Evolutionary conservation across 2,113 vertebrate genomes (phyloP), one percentile per base, ranked within the genome.

Genomic region (Takifugu flavidus): DNA sequence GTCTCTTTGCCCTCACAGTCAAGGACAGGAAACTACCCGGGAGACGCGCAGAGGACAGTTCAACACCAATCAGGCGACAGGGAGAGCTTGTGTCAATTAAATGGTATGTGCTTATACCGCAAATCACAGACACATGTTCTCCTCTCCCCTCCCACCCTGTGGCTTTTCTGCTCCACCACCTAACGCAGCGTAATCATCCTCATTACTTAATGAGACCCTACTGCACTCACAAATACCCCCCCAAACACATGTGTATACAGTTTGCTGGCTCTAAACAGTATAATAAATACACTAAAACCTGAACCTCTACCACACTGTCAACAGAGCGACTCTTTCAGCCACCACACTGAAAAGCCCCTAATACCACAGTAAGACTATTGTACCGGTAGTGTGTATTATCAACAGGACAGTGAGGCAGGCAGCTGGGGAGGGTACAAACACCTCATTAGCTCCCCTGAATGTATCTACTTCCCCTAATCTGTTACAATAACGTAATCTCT

Each of bases 401-500:
- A 83, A 83, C 87, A 84, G 84, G 87, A 89, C 82, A 80, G 84
- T 86, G 81, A 86, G 72, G 65, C 72, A 69, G 78, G 82, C 79
- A 83, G 75, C 72, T 83, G 79, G 81, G 78, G 76, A 77, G 78
- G 84, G 79, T 74, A 75, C 70, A 77, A 78, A 44, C 75, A 81
- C 79, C 79, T 91, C 81, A 87, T 90, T 90, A 89, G 83, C 84
- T 86, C 60, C 66, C 71, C 68, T 75, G 74, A 84, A 78, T 85
- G 84, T 86, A 88, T 89, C 86, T 87, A 72, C 85, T 85, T 85
- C 79, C 78, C 72, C 73, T 89, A 90, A 89, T 90, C 90, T 66
- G 79, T 76, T 82, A 84, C 82, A 91, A 89, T 87, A 87, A 80
- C 75, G 77, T 90, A 88, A 91, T 92, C 89, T 86, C 78, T 85